These are phyloP conservation scores for Ceriagrion tenellum DNA, from an alignment of 2,888 invertebrate species.

Conservation along the genomic window DNA sequence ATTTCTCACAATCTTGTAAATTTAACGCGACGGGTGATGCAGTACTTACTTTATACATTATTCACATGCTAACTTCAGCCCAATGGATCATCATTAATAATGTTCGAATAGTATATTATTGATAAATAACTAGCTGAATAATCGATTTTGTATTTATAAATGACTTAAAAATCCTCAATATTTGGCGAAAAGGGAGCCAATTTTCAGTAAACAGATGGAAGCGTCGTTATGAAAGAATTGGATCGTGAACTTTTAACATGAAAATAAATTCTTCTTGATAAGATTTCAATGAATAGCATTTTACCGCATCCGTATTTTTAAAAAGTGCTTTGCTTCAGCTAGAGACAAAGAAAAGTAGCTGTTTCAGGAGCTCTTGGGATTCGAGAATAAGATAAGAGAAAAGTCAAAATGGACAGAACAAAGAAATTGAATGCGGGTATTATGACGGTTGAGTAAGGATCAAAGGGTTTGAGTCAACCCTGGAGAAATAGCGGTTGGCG, in stretches of 20 bases:
- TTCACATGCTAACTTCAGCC: too few species aligned
- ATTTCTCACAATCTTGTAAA: too few species aligned
- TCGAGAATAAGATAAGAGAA: too few species aligned
- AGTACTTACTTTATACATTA: too few species aligned
- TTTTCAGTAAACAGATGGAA: too few species aligned
- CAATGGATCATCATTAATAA: too few species aligned
- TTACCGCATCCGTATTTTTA: not conserved
- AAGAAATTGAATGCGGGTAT: constrained; percentile 18
- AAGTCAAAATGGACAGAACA: not conserved
- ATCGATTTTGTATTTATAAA: too few species aligned
- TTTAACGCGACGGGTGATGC: too few species aligned
- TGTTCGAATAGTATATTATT: too few species aligned
- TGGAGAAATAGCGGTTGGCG: not conserved
- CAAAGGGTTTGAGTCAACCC: not conserved
- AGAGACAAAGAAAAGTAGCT: not conserved
- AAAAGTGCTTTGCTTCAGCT: not conserved
- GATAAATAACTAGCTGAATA: too few species aligned
- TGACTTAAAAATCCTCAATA: too few species aligned
- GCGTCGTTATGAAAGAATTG: not conserved
- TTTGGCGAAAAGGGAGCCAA: too few species aligned
- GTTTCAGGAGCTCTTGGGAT: not conserved
- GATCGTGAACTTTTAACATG: not conserved
- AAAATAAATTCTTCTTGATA: not conserved
- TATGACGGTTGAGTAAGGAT: not conserved
- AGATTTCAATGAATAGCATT: not conserved